Conservation (phyloP, 2,113 vertebrate species). For the Ursus arctos region DNA sequence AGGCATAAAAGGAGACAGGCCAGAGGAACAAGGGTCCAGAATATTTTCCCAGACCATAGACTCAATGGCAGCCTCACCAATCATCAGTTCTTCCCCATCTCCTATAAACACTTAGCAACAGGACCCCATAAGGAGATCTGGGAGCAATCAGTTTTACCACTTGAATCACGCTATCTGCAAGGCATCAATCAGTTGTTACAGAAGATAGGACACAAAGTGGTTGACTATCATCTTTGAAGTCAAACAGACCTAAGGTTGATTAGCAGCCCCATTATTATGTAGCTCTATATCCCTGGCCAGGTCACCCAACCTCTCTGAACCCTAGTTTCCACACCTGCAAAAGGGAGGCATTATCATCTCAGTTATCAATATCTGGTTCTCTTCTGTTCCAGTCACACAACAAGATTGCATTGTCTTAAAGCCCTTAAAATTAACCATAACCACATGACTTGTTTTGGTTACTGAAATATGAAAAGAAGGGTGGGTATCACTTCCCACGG, state of each 20-base stretch:
- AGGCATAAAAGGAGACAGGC: neutral
- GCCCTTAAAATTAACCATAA: neutral
- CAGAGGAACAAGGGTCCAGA: neutral
- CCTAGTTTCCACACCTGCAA: neutral
- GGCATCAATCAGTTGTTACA: neutral
- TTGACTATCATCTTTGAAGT: neutral
- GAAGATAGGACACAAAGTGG: neutral
- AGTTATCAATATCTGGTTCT: neutral
- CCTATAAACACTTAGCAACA: neutral
- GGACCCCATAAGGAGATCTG: neutral
- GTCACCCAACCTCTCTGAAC: neutral
- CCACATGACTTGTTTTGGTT: neutral
- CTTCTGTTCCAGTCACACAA: neutral
- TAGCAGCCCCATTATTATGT: neutral
- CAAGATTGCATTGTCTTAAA: neutral
- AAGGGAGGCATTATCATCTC: neutral
- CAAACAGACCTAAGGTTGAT: neutral
- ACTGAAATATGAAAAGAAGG: neutral
- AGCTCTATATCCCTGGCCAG: neutral
- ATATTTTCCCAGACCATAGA: neutral
- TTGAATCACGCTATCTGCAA: slow-evolving; percentile 2
- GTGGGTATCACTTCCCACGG: neutral
- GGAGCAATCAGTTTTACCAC: neutral
- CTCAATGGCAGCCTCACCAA: neutral
- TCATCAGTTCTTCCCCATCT: neutral